These are phyloP conservation scores for Falco cherrug DNA, from an alignment of 2,797 vertebrate species.

Conservation along the genomic window DNA sequence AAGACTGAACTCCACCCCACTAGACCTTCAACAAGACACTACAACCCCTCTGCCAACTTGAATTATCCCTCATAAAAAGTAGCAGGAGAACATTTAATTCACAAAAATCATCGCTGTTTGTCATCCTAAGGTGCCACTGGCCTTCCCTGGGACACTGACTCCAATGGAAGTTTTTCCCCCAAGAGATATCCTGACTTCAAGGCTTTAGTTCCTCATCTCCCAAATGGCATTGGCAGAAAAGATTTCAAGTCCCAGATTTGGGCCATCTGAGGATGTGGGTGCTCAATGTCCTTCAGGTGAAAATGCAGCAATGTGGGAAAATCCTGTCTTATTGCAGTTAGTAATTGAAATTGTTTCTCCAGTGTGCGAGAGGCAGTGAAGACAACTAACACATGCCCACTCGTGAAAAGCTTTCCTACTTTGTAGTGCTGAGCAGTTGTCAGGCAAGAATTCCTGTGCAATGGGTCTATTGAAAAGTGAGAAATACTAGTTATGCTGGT, in stretches of 20 bases:
- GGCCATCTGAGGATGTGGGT: neutral
- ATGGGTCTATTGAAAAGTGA: neutral
- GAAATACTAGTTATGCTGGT: neutral
- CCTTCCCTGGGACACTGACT: neutral
- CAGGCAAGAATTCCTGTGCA: neutral
- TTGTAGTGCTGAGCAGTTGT: neutral
- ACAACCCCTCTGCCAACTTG: neutral
- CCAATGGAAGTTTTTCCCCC: neutral
- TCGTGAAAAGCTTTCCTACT: neutral
- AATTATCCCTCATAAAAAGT: neutral
- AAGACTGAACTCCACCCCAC: neutral
- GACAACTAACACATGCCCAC: neutral
- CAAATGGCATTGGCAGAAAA: neutral
- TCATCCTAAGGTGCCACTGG: neutral
- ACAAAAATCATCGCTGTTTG: neutral
- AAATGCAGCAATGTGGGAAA: rapidly evolving
- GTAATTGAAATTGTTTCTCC: neutral
- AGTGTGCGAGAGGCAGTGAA: neutral
- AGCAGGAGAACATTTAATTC: neutral
- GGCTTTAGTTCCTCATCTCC: neutral
- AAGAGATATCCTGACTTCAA: neutral
- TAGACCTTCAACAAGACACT: neutral
- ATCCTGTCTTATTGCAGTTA: neutral
- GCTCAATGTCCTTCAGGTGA: neutral
- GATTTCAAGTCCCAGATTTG: neutral